These are phyloP conservation scores for Phrynocephalus versicolor DNA, from an alignment of 2,113 vertebrate genomes.

Conservation along the genomic window DNA sequence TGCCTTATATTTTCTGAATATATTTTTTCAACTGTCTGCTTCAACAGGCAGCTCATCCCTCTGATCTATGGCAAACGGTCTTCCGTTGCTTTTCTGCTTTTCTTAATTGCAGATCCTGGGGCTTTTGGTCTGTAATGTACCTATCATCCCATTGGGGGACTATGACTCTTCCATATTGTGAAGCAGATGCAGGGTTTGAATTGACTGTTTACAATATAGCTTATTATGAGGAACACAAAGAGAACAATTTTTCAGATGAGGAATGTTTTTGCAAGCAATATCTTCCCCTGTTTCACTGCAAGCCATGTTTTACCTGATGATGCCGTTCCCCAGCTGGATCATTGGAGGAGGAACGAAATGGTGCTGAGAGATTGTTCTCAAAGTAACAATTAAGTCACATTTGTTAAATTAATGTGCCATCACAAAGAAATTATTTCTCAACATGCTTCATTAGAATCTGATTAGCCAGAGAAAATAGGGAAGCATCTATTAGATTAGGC, in stretches of 20 bases:
- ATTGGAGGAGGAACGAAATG: neutral
- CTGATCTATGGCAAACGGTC: neutral
- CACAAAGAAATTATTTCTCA: neutral
- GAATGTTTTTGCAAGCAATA: neutral
- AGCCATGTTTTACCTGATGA: neutral
- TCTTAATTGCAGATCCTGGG: neutral
- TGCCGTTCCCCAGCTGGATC: neutral
- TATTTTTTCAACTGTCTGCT: neutral
- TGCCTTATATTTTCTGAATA: neutral
- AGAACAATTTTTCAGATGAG: neutral
- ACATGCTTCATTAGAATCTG: neutral
- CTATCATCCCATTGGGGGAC: neutral
- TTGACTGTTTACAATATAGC: neutral
- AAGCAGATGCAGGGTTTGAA: neutral
- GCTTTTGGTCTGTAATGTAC: neutral
- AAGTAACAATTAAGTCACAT: neutral
- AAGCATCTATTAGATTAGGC: conserved; percentile 52
- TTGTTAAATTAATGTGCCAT: neutral
- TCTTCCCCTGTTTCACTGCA: neutral
- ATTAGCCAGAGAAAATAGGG: conserved; percentile 27
- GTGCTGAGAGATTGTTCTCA: neutral
- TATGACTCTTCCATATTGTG: neutral
- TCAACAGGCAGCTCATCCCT: no score
- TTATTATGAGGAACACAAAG: neutral
- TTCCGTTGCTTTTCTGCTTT: neutral